Evolutionary conservation across 2,113 vertebrate genomes (phyloP).

Genomic region (Madoqua kirkii): DNA sequence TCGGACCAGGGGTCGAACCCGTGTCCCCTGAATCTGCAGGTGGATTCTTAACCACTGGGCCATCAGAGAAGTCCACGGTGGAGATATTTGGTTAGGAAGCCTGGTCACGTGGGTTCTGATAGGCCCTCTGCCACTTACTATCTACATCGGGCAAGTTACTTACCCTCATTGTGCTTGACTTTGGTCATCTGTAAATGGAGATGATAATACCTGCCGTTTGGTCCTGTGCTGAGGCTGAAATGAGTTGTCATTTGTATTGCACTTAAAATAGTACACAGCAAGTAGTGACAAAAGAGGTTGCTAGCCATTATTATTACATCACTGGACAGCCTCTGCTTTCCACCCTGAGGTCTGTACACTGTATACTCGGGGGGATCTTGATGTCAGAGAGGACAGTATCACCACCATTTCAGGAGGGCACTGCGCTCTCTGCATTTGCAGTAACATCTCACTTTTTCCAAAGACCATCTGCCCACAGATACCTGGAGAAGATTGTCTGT

Average conservation of each 20-base stretch:
- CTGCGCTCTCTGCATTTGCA: neutral
- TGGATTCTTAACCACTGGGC: neutral
- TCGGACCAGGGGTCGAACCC: neutral
- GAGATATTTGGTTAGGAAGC: neutral
- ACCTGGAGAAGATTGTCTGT: neutral
- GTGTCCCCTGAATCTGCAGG: neutral
- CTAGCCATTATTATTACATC: neutral
- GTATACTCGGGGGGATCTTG: neutral
- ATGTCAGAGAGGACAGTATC: neutral
- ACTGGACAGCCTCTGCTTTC: neutral
- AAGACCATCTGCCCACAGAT: neutral
- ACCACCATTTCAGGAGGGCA: neutral
- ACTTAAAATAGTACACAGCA: neutral
- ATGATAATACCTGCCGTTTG: neutral
- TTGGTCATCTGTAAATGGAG: neutral
- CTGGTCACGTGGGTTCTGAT: neutral
- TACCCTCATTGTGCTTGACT: neutral
- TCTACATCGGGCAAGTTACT: neutral
- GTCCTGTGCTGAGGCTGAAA: neutral
- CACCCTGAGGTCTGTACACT: neutral
- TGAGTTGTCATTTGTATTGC: neutral
- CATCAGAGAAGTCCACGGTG: neutral
- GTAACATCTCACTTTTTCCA: neutral
- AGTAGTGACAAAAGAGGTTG: neutral
- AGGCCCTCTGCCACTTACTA: neutral